phyloP scores from a whole-genome alignment of 2,888 invertebrate species.

The Lordiphosa fenestrarum region DNA sequence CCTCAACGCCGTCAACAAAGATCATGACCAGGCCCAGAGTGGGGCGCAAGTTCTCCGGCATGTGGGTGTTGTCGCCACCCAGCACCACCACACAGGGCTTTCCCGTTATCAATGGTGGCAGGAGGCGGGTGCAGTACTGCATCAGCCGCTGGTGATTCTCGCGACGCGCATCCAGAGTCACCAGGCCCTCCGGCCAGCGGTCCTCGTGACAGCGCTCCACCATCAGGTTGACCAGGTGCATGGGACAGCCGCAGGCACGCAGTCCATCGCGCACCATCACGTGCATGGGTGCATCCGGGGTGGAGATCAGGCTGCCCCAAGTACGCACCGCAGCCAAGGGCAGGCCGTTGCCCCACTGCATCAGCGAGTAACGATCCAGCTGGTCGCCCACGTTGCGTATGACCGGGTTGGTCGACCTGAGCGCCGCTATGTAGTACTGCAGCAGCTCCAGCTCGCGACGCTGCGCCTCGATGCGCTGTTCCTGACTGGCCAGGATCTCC shows the following conservation, averaged over 20 bases:
- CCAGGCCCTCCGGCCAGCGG: conserved; percentile 49
- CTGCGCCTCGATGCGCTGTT: conserved; percentile 35
- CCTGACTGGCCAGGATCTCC: conserved; percentile 28
- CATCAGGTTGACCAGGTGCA: conserved; percentile 40
- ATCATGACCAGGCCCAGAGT: conserved; percentile 46
- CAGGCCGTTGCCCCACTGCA: conserved; percentile 46
- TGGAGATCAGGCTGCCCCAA: conserved; percentile 59
- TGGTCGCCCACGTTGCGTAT: conserved; percentile 55
- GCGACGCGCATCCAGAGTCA: conserved; percentile 45
- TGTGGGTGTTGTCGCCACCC: conserved; percentile 47
- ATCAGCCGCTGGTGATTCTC: conserved; percentile 33
- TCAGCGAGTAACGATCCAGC: conserved; percentile 50
- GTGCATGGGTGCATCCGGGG: conserved; percentile 50
- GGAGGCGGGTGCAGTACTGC: conserved; percentile 38
- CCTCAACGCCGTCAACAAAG: conserved; percentile 51
- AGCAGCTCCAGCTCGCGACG: conserved; percentile 54
- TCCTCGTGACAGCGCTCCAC: conserved; percentile 52
- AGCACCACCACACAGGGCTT: conserved; percentile 48
- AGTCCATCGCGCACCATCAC: conserved; percentile 39
- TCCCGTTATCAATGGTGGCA: conserved; percentile 26
- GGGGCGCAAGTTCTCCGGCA: conserved; percentile 51
- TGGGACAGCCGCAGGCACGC: conserved; percentile 41
- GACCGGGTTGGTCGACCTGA: conserved; percentile 49
- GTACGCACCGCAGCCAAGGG: conserved; percentile 34
- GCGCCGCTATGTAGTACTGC: conserved; percentile 49